Base-by-base conservation (phyloP, 2,888 invertebrate genomes). In the Folsomia candida region DNA sequence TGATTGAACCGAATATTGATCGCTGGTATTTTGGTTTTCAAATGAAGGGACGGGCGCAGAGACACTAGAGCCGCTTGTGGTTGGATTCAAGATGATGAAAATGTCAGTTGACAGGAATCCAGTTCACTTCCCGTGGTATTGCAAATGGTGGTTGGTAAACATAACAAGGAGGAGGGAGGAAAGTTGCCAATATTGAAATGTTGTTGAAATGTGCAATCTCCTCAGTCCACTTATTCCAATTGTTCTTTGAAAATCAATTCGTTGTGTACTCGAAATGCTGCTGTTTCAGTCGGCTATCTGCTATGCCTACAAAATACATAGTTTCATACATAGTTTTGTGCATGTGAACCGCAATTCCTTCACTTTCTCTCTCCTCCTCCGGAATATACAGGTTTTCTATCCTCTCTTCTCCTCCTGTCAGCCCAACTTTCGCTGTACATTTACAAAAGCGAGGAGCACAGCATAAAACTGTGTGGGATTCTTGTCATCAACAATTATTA, bases 1-100 rank as follows among this genome's bases (percentile, higher is more conserved):
- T 37, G 37, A 14, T 37, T 37, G 37, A 37, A 14, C 14, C 4
- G 37, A 37, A 37, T 37, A 37, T 37, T 37, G 37, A 37, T 37
- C 37, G 6, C 6, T 14, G 14, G 6, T 20, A 54, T 54, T 54
- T n/a, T 54, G 54, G 54, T 54, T 54, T 54, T 54, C 54, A 54
- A 54, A 54, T 54, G 20, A 54, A 54, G 22, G 20, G 11, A 54
- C 22, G 54, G 20, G 22, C 6, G 54, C n/a, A 54, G 22, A n/a
- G n/a, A n/a, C n/a, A n/a, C n/a, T n/a, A n/a, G 18, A 54, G 6
- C 11, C 54, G 6, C 11, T 54, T 54, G 54, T n/a, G 22, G 20
- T 54, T 6, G 54, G 54, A 54, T 54, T 54, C 22, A 54, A 54
- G 54, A 54, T n/a, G 54, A 54, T 54, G 54, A 54, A 54, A 22